Evolutionary conservation across 2,888 invertebrate species (phyloP), one percentile per base, ranked within the genome.

Genomic region (Micropterix aruncella): DNA sequence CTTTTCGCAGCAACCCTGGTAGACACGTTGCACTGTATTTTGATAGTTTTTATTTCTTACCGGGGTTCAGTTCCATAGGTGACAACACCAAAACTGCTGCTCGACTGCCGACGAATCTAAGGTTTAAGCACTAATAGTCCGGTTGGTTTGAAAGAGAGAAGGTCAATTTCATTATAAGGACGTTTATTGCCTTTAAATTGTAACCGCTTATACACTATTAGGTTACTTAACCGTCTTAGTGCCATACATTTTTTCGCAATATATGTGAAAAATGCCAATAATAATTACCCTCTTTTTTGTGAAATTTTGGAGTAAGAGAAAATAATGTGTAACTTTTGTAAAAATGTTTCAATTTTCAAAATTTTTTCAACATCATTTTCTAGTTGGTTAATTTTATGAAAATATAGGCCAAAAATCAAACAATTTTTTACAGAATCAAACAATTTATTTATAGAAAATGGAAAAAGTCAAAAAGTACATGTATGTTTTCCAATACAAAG

Each of bases 401-500:
- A 27, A 27, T 12, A 27, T 7, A 27, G 5, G 12, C 27, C 12
- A 27, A 27, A 27, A 27, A 27, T 27, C 27, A 27, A 27, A 27
- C 27, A 27, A 27, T 27, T 27, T n/a, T 27, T 27, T 27, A 27
- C 12, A 27, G 27, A 27, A 27, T 27, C 27, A 27, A 27, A 27
- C 27, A 27, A 27, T 27, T 27, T 27, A 27, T 27, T 27, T 27
- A 27, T 27, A 27, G 27, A 38, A 38, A 38, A 38, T 5, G 12
- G 15, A 38, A 38, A 38, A 38, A 38, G 38, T 38, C 14, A 38
- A 38, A 7, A 27, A 27, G 27, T 27, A 12, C 38, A 38, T 43
- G 39, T 16, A 37, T 46, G 37, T 41, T 46, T 44, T 40, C 17
- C 40, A 15, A 40, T 44, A 49, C 46, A 49, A 37, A 49, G 9